phyloP scores from a whole-genome alignment of 2,888 invertebrate species.

The Urechis unicinctus region DNA sequence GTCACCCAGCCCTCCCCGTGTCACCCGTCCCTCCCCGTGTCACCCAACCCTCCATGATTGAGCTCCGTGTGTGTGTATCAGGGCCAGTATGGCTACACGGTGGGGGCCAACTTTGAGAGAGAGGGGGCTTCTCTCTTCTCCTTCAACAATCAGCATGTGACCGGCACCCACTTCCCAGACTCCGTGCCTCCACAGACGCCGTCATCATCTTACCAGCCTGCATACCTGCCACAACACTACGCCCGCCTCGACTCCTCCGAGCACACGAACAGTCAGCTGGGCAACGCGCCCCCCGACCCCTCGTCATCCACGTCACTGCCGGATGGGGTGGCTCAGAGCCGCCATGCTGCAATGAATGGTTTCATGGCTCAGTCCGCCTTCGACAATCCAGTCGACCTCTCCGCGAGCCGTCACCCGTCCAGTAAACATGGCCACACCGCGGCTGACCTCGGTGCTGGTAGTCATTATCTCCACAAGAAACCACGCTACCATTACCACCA shows the following conservation, averaged over 20 bases:
- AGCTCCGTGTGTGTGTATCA: conserved; percentile 10
- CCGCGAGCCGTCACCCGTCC: conserved; percentile 45
- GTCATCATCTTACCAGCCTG: background rate
- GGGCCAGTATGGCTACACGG: conserved; percentile 30
- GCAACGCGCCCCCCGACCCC: too few relatives aligned
- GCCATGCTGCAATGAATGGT: conserved; percentile 18
- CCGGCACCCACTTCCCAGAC: background rate
- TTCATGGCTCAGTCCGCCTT: conserved; percentile 29
- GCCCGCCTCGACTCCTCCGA: too few relatives aligned
- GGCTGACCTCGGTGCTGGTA: too few relatives aligned
- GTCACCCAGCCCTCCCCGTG: too few relatives aligned
- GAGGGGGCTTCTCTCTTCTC: conserved; percentile 11
- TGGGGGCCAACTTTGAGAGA: conserved; percentile 25
- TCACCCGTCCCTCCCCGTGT: too few relatives aligned
- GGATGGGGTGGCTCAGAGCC: too few relatives aligned
- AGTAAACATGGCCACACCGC: too few relatives aligned
- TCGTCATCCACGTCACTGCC: too few relatives aligned
- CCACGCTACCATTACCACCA: too few relatives aligned
- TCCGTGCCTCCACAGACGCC: background rate
- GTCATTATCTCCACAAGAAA: too few relatives aligned
- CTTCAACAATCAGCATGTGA: conserved; percentile 4
- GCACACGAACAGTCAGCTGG: too few relatives aligned
- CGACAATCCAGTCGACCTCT: conserved; percentile 37
- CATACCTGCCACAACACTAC: conserved; percentile 2
- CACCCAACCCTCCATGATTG: too few relatives aligned